Percentiles rank a stretch among this genome's conserved stretches.
phyloP scores from a whole-genome alignment of 2,113 vertebrate genomes.

The Lamprologus speciosus region DNA sequence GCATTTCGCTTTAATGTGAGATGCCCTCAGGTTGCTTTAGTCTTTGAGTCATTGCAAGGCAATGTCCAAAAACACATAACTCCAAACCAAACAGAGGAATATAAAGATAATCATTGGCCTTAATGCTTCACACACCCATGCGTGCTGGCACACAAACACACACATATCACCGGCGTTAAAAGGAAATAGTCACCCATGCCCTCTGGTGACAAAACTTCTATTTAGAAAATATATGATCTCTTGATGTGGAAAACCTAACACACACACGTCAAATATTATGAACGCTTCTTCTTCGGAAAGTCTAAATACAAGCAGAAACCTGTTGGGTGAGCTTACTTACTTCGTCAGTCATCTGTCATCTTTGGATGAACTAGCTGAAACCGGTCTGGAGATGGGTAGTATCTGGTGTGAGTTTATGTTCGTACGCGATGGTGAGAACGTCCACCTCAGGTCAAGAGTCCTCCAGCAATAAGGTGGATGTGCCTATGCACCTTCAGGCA shows the following conservation, averaged over 20 bases:
- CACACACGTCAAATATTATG: background rate
- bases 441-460: background rate
- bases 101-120: constrained; percentile 44
- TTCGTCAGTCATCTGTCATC: constrained; percentile 50
- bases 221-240: constrained; percentile 59
- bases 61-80: constrained; percentile 50
- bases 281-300: constrained; percentile 15
- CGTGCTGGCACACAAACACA: background rate
- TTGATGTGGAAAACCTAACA: constrained; percentile 36
- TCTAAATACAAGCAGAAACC: constrained; percentile 60
- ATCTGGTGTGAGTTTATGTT: background rate
- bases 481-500: background rate
- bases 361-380: constrained; percentile 45
- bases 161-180: background rate
- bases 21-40: constrained; percentile 1
- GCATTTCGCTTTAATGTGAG: constrained; percentile 10
- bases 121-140: constrained; percentile 17
- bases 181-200: constrained; percentile 46
- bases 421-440: background rate
- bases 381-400: constrained; percentile 34
- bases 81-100: constrained; percentile 34
- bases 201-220: constrained; percentile 58
- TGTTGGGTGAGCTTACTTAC: constrained; percentile 48
- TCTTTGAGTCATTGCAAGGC: constrained; percentile 40
- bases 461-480: background rate